These are phyloP conservation scores for Tuberolachnus salignus DNA, from an alignment of 2,888 invertebrate genomes.

Conservation along the genomic window DNA sequence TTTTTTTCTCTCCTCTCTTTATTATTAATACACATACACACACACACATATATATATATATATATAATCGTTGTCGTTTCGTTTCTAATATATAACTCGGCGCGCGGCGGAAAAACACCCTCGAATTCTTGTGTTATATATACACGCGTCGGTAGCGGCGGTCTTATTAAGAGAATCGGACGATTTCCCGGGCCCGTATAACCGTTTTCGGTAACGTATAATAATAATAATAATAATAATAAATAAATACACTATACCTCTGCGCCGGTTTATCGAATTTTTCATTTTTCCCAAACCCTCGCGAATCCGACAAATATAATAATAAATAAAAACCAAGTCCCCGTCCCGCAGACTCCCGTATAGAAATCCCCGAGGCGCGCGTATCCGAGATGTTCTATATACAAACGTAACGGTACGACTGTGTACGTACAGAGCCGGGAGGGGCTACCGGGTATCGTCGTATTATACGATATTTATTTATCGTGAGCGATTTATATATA, in stretches of 20 bases:
- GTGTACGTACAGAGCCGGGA: no score
- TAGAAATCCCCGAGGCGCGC: no score
- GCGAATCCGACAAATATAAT: slow-evolving; percentile 37
- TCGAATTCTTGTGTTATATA: neutral
- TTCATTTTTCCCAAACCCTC: slow-evolving; percentile 7
- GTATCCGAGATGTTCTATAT: no score
- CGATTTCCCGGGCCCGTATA: neutral
- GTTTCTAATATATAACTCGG: no score
- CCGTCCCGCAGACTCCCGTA: neutral
- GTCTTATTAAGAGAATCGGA: no score
- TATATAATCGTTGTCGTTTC: neutral
- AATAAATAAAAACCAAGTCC: slow-evolving; percentile 5
- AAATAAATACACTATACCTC: slow-evolving; percentile 25
- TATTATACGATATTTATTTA: no score
- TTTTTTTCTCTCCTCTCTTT: no score
- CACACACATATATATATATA: neutral
- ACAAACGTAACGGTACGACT: no score
- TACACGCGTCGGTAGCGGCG: neutral
- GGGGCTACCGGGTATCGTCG: no score
- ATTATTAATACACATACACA: slow-evolving; percentile 27
- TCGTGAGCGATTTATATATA: no score
- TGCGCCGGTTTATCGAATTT: slow-evolving; percentile 32
- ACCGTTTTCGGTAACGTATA: slow-evolving; percentile 34
- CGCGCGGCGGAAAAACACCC: neutral
- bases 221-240: slow-evolving; percentile 8